Conservation (phyloP, 2,888 invertebrate genomes). For the Cosmorhoe ocellata region DNA sequence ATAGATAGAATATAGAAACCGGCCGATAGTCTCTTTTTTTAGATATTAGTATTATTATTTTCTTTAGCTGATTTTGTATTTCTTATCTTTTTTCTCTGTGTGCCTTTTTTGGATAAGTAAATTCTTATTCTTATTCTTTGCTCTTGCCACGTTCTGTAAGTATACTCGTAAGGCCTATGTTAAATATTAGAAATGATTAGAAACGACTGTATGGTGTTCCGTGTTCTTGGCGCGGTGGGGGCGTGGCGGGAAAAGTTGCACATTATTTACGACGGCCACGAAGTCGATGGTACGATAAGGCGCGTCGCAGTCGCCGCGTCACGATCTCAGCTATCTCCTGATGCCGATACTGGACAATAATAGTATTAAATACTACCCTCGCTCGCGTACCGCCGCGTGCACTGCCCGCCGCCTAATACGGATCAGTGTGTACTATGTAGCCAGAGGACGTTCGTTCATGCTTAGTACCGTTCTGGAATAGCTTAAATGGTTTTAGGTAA, state of each 20-base stretch:
- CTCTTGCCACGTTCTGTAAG: too few species aligned
- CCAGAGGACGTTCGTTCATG: conserved; percentile 9
- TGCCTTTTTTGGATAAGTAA: too few species aligned
- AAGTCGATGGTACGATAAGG: conserved; percentile 80
- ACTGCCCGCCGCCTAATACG: conserved; percentile 51
- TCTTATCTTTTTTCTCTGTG: too few species aligned
- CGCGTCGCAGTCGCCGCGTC: conserved; percentile 80
- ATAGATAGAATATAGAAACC: too few species aligned
- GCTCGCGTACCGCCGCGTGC: conserved; percentile 37
- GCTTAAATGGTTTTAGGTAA: background rate
- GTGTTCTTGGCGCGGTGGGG: conserved; percentile 55
- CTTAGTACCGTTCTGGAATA: too few species aligned
- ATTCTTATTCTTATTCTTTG: too few species aligned
- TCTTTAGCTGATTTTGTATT: too few species aligned
- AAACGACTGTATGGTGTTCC: conserved; percentile 51
- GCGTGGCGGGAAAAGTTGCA: conserved; percentile 81
- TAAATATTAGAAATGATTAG: background rate
- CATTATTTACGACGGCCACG: conserved; percentile 81
- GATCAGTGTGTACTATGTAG: conserved; percentile 48
- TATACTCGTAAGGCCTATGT: too few species aligned
- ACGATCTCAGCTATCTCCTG: conserved; percentile 77
- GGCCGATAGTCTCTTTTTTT: too few species aligned
- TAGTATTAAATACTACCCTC: conserved; percentile 61
- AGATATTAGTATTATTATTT: too few species aligned
- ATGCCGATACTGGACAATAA: conserved; percentile 76